Conservation (phyloP, 2,888 invertebrate species). For the Nomada flava region DNA sequence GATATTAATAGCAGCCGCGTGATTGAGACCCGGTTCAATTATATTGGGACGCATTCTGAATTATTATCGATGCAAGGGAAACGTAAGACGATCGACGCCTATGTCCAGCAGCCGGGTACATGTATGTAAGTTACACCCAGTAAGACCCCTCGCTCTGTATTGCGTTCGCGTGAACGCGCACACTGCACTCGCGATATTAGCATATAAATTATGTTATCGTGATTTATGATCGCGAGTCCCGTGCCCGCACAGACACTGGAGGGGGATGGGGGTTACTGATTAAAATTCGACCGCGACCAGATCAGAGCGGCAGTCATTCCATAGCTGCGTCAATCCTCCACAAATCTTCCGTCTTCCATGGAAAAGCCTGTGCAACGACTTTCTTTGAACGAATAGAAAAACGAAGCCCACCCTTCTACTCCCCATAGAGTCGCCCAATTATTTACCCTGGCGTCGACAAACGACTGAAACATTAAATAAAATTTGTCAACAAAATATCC, state of each 20-base stretch:
- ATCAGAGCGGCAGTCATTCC: slow-evolving; percentile 10
- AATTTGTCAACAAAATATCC: too few species aligned
- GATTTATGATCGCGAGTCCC: slow-evolving; percentile 78
- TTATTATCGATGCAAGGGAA: slow-evolving; percentile 3
- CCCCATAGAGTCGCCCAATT: background rate
- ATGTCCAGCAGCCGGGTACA: slow-evolving; percentile 42
- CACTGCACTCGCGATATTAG: slow-evolving; percentile 76
- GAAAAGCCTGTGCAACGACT: background rate
- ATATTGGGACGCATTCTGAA: background rate
- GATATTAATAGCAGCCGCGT: too few species aligned
- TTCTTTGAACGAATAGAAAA: background rate
- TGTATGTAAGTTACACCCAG: slow-evolving; percentile 42
- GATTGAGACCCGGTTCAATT: background rate
- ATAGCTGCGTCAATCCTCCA: slow-evolving; percentile 34
- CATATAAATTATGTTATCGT: slow-evolving; percentile 83
- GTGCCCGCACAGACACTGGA: slow-evolving; percentile 59
- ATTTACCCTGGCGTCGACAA: background rate
- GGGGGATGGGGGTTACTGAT: slow-evolving; percentile 73
- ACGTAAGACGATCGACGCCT: slow-evolving; percentile 44
- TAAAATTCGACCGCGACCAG: slow-evolving; percentile 70
- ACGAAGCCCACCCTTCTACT: too few species aligned
- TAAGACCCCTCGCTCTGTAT: slow-evolving; percentile 46
- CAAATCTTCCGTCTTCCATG: slow-evolving; percentile 20
- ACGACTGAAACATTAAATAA: background rate
- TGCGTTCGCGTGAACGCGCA: slow-evolving; percentile 64